Base-by-base conservation (phyloP, 2,888 invertebrate genomes). In the Nemotelus pantherinus region DNA sequence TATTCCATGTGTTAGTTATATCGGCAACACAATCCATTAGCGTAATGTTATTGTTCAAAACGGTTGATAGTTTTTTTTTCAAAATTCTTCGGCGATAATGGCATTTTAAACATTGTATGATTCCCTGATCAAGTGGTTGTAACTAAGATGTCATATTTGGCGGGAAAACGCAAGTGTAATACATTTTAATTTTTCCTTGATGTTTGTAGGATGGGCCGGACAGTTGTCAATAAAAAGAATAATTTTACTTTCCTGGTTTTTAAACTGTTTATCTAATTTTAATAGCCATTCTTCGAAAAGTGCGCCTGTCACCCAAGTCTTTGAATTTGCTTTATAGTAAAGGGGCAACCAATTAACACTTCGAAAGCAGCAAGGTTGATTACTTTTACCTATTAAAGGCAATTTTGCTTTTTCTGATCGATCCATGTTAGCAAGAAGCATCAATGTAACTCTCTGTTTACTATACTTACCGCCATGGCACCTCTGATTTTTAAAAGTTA, bases 71-170 rank as follows among this genome's bases (percentile, higher is more conserved):
- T 41, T 63, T 63, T 63, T n/a, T n/a, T 5, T 41, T 63, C 63
- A 63, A 63, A 63, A 41, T 63, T 41, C 63, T 63, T 63, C 2
- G 63, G 43, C n/a, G n/a, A n/a, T n/a, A n/a, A n/a, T n/a, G n/a
- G n/a, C n/a, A n/a, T n/a, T n/a, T n/a, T n/a, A n/a, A n/a, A n/a
- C n/a, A n/a, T n/a, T n/a, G n/a, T n/a, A n/a, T n/a, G n/a, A n/a
- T n/a, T n/a, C n/a, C n/a, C 63, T 63, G 63, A 63, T 63, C 63
- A 63, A 63, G 25, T 63, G 63, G 63, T 63, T 63, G 63, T 63
- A 63, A 63, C 63, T 63, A 2, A 63, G 63, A 63, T 41, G 3
- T 63, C 63, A 39, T 63, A 63, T 63, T 63, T 43, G 63, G 39
- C 63, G 2, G 63, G 63, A 63, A 63, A 39, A 63, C 2, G 43